Evolutionary conservation across 2,113 vertebrate species (phyloP).

Genomic region (Syrrhaptes paradoxus): DNA sequence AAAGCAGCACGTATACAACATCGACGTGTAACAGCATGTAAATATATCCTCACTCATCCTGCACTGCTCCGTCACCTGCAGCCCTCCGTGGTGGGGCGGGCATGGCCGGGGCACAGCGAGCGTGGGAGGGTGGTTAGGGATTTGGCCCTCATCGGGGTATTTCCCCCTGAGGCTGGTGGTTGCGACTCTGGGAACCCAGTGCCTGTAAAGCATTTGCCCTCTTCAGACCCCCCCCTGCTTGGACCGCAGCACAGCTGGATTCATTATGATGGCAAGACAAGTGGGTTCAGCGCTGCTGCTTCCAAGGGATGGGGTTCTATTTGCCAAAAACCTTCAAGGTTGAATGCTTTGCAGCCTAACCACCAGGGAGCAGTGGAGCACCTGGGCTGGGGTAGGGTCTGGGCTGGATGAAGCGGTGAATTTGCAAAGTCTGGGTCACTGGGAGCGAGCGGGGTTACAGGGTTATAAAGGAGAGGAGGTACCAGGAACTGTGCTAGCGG

Average conservation of each 20-base stretch:
- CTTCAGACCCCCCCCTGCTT: neutral
- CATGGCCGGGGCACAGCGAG: fast-evolving
- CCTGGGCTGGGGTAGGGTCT: neutral
- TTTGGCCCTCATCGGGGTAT: neutral
- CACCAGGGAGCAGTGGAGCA: fast-evolving
- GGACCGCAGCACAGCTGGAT: neutral
- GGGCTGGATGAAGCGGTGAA: no score
- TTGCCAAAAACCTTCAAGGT: neutral
- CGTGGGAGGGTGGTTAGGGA: neutral
- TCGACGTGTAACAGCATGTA: neutral
- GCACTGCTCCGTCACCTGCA: neutral
- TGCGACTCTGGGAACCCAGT: neutral
- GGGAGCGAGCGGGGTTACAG: no score
- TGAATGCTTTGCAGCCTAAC: neutral
- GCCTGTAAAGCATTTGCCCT: neutral
- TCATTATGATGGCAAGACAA: neutral
- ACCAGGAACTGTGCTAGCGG: no score
- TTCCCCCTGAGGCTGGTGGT: neutral
- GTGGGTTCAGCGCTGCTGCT: neutral
- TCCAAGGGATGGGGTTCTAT: neutral
- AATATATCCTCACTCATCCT: neutral
- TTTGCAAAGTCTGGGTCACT: no score
- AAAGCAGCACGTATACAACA: neutral
- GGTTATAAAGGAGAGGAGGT: no score
- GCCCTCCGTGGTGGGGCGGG: neutral